Conservation (phyloP, 2,113 vertebrate genomes). For the Pelvicachromis taeniatus region DNA sequence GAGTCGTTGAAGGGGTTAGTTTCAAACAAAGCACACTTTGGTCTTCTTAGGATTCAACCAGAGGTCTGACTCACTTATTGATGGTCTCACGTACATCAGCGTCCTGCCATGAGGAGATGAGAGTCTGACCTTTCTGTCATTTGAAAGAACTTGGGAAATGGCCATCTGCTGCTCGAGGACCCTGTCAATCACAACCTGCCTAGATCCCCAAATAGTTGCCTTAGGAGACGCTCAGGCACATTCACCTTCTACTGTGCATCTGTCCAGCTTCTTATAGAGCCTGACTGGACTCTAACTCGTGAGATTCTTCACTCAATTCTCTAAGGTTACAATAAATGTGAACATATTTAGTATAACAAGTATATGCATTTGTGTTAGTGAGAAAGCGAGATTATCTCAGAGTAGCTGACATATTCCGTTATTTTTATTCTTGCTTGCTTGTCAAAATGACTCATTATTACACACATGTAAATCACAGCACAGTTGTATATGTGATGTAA, state of each 20-base stretch:
- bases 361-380: not conserved
- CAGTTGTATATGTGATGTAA: not conserved
- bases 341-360: not conserved
- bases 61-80: not conserved
- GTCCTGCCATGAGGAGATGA: not conserved
- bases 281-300: not conserved
- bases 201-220: not conserved
- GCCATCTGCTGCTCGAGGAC: not conserved
- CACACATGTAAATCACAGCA: not conserved
- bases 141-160: not conserved
- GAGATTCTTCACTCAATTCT: not conserved
- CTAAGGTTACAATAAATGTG: not conserved
- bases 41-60: not conserved
- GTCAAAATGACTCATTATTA: not conserved
- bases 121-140: not conserved
- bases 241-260: not conserved
- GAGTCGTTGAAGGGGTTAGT: not conserved
- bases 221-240: not conserved
- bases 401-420: not conserved
- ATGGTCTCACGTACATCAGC: not conserved
- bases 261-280: rapidly evolving
- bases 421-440: not conserved
- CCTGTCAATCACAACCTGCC: not conserved
- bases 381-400: not conserved
- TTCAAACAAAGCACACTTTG: not conserved